Evolutionary conservation across 2,888 invertebrate species (phyloP), one percentile per base, ranked within the genome.

Genomic region (Amblyjoppa proteus): DNA sequence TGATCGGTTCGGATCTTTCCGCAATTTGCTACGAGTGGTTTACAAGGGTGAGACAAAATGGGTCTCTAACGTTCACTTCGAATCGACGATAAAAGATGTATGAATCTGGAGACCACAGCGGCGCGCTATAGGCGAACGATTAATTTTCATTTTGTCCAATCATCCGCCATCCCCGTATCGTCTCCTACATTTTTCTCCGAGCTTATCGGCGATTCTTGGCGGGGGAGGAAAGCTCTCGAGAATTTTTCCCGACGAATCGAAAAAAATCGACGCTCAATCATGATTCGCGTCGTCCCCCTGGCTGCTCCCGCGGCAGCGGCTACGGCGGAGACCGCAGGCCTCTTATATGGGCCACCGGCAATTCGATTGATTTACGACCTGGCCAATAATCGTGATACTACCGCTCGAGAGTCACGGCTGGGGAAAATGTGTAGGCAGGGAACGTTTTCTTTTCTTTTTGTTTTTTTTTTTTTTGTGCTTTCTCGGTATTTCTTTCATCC

Each of bases 281-380:
- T 77, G 81, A 81, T 84, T 76, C 58, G 45, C 53, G 28, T 81
- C 49, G 13, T n/a, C 16, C 34, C 53, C 73, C 58, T 25, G 41
- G 25, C n/a, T 34, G 61, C 49, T 70, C 38, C n/a, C 58, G 20
- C 31, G 61, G 49, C 53, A 53, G 73, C 64, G 70, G 66, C 66
- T 61, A 38, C 28, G 75, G 38, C 9, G 31, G 61, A 75, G 75
- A 80, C 70, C 71, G 64, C 74, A 80, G 45, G 45, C 70, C 64
- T 68, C 74, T 83, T 79, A 69, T 75, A 61, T 75, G 71, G 53
- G 74, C 73, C 73, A 81, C 84, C 38, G 69, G 82, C 84, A 34
- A 81, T 85, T 81, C 84, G 68, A 85, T 82, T 85, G 84, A 85
- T 85, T 85, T 78, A 85, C 84, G 81, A 82, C 73, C 58, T 64